Evolutionary conservation across 2,113 vertebrate species (phyloP), one percentile per base, ranked within the genome.

Genomic region (Pterocles orientalis): DNA sequence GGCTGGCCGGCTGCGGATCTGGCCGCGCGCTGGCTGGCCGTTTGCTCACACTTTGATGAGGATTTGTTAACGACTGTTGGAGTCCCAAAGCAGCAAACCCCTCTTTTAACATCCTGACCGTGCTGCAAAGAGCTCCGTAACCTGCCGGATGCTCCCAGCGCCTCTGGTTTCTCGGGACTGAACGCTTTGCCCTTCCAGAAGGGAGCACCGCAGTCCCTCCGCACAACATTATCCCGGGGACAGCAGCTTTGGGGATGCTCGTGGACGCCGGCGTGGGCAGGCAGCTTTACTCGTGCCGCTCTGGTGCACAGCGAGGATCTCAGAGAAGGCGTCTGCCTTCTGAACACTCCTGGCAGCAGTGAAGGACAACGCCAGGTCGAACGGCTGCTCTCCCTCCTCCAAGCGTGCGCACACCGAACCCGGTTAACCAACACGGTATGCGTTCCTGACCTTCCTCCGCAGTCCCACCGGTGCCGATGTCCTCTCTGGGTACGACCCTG

Each of bases 1-100:
- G 43, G 8, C 21, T 0, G 2, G 45, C 41, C 24, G 34, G 2
- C 0, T 33, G 51, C 17, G 15, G 61, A 20, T 19, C 68, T 48
- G 68, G 29, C 28, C 64, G 14, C 0, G 5, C 0, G 2, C 6
- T 12, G 14, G n/a, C 60, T 68, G 31, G 14, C 47, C 50, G 19
- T 25, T n/a, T 23, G 31, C 18, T 73, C n/a, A 45, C 33, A 47
- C 14, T 65, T 31, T 5, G 23, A 6, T 21, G 25, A 41, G 47
- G 57, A 14, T 31, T 84, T 33, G 25, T 21, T 34, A 25, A 24
- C 45, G 26, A 43, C 0, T 29, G 18, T 3, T 53, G 58, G 69
- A 48, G 18, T 57, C 34, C 45, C 28, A 25, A 66, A 66, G 69
- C 57, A 73, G 47, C 13, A 45, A 75, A 61, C 28, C 61, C 47